Conservation (phyloP, 2,888 invertebrate species). For the Polydrusus pterygomalis region DNA sequence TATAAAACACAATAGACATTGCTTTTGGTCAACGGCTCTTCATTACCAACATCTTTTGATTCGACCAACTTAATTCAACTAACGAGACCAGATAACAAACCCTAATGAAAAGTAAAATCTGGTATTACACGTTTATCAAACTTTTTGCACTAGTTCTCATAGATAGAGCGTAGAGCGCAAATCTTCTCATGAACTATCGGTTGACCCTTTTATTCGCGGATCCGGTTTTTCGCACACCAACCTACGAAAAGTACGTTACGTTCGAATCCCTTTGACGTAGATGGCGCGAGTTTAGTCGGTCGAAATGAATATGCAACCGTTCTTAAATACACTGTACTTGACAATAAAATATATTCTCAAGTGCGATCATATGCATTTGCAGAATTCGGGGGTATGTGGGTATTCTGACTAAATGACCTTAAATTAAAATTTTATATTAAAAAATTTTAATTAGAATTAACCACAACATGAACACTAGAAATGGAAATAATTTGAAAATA, state of each 20-base stretch:
- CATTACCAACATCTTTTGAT: not conserved
- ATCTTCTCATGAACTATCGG: slow-evolving; percentile 20
- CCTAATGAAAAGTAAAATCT: slow-evolving; percentile 11
- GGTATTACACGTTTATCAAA: not conserved
- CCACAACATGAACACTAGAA: no score
- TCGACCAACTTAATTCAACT: not conserved
- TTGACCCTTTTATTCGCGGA: slow-evolving; percentile 17
- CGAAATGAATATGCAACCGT: slow-evolving; percentile 23
- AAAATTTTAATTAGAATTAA: no score
- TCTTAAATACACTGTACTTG: slow-evolving; percentile 33
- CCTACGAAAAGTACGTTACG: slow-evolving; percentile 9
- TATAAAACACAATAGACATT: not conserved
- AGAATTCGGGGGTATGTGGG: slow-evolving; percentile 2
- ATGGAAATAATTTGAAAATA: no score
- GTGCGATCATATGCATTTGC: slow-evolving; percentile 33
- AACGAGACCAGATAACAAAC: slow-evolving; percentile 2
- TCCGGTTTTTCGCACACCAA: slow-evolving; percentile 25
- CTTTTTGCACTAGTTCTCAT: slow-evolving; percentile 22
- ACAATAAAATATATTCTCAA: slow-evolving; percentile 30
- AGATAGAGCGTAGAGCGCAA: not conserved
- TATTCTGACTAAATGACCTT: no score
- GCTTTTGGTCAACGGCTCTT: not conserved
- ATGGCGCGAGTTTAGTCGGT: slow-evolving; percentile 1
- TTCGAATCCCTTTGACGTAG: slow-evolving; percentile 11
- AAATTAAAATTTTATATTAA: no score